Base-by-base conservation (phyloP, 2,888 invertebrate species). In the Agrochola lota region DNA sequence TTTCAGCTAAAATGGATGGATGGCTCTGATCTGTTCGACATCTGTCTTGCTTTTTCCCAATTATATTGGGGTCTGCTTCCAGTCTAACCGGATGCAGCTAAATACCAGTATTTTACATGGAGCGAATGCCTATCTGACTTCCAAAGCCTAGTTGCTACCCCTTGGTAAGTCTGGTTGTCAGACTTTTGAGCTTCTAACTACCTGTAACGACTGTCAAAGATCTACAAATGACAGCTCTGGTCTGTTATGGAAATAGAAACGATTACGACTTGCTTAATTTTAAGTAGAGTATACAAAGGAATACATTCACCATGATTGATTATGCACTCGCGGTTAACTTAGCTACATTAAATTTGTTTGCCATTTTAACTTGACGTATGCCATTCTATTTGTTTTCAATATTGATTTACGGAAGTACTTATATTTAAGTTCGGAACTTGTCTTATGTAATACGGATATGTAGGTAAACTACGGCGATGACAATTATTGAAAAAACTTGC, bases 281-380 rank as follows among this genome's bases (percentile, higher is more conserved):
- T 5, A 20, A 49, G 8, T 49, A 23, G 40, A 43, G 23, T 52
- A 59, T 26, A 59, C 59, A 59, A 59, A 59, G 59, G 15, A 74
- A n/a, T 9, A 55, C 80, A 26, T 80, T 78, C 62, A 46, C 62
- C 23, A 55, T 63, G 7, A 55, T 71, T 55, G 35, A 80, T 79
- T 62, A 78, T 35, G 43, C 35, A 62, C 26, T 62, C 26, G n/a
- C 15, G 30, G 30, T 8, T 46, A 78, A 35, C 71, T 63, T n/a
- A 59, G 15, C 59, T 15, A 30, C 30, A 43, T 49, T n/a, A 30
- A 40, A 74, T n/a, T 67, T 52, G 5, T 55, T 46, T 78, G 72
- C 11, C 30, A 59, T 66, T 46, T 73, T 17, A 30, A 80, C 43
- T 15, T 80, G 66, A 79, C 81, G 60, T 66, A 26, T 73, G 59